These are phyloP conservation scores for Daktulosphaira vitifoliae DNA, from an alignment of 1,140 invertebrate genomes.

Conservation along the genomic window DNA sequence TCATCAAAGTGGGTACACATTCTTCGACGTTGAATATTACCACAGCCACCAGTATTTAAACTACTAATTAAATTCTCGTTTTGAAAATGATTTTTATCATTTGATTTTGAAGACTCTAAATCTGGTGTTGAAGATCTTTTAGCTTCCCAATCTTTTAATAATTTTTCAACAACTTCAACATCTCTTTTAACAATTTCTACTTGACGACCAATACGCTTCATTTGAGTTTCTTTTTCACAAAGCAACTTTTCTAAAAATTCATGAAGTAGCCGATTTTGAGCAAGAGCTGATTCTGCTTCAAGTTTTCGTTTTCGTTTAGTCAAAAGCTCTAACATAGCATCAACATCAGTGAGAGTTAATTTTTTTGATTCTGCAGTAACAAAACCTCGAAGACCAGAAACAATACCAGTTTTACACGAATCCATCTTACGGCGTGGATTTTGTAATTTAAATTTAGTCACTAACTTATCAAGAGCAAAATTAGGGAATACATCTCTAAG, in stretches of 20 bases:
- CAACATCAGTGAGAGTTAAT: constrained; percentile 68
- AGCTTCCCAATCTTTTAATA: constrained; percentile 52
- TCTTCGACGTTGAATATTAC: constrained; percentile 17
- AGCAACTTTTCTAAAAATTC: constrained; percentile 75
- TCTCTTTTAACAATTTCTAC: constrained; percentile 70
- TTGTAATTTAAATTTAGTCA: constrained; percentile 58
- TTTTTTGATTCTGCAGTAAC: constrained; percentile 59
- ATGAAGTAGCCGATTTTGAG: constrained; percentile 69
- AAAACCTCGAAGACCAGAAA: constrained; percentile 55
- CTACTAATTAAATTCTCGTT: constrained; percentile 46
- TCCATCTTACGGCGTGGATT: constrained; percentile 37
- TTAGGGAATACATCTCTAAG: constrained; percentile 77
- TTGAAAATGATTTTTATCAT: constrained; percentile 6
- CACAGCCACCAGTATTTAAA: constrained; percentile 42
- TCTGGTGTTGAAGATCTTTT: constrained; percentile 25
- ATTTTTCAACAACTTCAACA: constrained; percentile 66
- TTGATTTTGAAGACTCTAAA: constrained; percentile 19
- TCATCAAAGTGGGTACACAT: constrained; percentile 77
- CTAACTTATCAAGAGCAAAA: constrained; percentile 74
- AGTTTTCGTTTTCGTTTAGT: constrained; percentile 68
- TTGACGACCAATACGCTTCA: constrained; percentile 57
- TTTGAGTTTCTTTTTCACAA: constrained; percentile 64
- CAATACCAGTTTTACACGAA: constrained; percentile 39
- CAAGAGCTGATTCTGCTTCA: constrained; percentile 66
- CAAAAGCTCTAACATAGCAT: constrained; percentile 70